Evolutionary conservation across 1,140 invertebrate genomes (phyloP).

Genomic region (Lutraria rhynchaena): DNA sequence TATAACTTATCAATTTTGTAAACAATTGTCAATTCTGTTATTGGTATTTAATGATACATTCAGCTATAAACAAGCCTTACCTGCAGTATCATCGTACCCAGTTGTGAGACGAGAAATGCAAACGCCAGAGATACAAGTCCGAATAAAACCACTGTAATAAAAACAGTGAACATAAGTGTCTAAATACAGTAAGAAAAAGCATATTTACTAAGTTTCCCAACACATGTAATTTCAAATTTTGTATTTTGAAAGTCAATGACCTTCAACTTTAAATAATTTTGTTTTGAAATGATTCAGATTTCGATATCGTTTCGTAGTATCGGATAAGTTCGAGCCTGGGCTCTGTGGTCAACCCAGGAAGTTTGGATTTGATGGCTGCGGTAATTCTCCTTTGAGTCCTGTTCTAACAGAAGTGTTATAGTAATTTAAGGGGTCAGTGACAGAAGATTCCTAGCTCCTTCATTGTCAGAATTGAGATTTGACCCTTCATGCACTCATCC

Average conservation of each 20-base stretch:
- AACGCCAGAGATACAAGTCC: slow-evolving; percentile 64
- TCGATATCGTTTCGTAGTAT: background rate
- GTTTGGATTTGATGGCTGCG: no score
- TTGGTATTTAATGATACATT: no score
- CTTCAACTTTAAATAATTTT: background rate
- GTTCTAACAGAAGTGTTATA: no score
- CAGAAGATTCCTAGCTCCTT: no score
- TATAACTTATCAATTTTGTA: no score
- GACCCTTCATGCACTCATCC: no score
- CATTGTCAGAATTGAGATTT: no score
- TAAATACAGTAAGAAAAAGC: background rate
- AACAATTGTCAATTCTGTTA: no score
- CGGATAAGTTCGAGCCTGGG: background rate
- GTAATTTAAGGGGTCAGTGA: no score
- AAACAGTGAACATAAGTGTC: no score
- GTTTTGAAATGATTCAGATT: background rate
- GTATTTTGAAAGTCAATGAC: background rate
- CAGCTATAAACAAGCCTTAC: slow-evolving; percentile 49
- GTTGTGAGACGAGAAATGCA: slow-evolving; percentile 67
- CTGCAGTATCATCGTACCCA: slow-evolving; percentile 67
- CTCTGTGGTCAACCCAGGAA: background rate
- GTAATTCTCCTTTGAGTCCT: no score
- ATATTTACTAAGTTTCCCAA: background rate
- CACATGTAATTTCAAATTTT: background rate
- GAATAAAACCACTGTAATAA: slow-evolving; percentile 64